A percentile compares a stretch with the other conserved stretches of the same genome.
Conservation (phyloP, 2,797 vertebrate species). For the Taeniopygia guttata region DNA sequence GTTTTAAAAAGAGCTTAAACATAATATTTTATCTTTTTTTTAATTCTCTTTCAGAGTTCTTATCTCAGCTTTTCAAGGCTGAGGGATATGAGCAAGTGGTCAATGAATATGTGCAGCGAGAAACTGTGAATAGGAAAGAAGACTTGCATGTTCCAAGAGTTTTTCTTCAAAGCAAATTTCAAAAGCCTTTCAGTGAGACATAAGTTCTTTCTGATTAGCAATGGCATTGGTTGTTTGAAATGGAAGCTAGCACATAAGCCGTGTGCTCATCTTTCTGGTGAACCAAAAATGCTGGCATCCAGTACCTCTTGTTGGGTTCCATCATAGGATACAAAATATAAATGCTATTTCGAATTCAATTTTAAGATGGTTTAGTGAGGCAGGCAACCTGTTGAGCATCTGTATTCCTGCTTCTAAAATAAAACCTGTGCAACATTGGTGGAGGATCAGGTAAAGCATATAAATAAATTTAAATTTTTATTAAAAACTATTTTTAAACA, state of each 20-base stretch:
- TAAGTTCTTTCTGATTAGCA: background rate
- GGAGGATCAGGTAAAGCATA: background rate
- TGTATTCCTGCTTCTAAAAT: background rate
- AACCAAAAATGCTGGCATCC: background rate
- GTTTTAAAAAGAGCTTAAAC: constrained; percentile 19
- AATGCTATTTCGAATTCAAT: background rate
- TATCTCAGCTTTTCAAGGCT: constrained; percentile 82
- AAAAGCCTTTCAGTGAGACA: constrained; percentile 70
- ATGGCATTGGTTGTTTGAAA: background rate
- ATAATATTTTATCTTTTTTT: background rate
- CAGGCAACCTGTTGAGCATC: background rate
- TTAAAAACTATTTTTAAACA: constrained; percentile 20
- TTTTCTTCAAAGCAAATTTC: constrained; percentile 95
- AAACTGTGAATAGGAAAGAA: constrained; percentile 96
- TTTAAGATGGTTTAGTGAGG: background rate
- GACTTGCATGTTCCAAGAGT: constrained; percentile 88
- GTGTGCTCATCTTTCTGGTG: background rate
- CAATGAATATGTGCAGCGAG: constrained; percentile 90
- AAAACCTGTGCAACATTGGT: background rate
- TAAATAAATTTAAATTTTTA: background rate
- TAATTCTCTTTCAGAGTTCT: constrained; percentile 77
- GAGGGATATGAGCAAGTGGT: constrained; percentile 78
- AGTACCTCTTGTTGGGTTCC: background rate
- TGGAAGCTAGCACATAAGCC: background rate
- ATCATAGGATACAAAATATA: background rate